Conservation (phyloP, 2,113 vertebrate species). For the Corvus cornix region DNA sequence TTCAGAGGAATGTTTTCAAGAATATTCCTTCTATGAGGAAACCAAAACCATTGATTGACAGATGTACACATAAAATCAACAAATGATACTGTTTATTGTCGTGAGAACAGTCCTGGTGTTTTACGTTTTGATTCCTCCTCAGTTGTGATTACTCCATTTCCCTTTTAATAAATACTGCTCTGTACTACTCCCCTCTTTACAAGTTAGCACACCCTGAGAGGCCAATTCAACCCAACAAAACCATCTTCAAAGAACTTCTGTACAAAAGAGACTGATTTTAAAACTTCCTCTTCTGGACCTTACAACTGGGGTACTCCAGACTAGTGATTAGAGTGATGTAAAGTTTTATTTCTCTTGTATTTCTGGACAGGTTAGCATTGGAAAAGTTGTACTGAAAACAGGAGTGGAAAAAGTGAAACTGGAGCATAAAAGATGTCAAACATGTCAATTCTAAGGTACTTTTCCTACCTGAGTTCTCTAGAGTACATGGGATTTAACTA, state of each 20-base stretch:
- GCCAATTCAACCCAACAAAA: not conserved
- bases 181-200: not conserved
- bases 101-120: not conserved
- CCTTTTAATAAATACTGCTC: not conserved
- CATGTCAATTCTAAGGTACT: not conserved
- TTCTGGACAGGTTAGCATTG: not conserved
- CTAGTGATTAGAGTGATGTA: not conserved
- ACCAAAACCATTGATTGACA: not conserved
- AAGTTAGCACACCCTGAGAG: not conserved
- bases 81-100: not conserved
- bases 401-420: not conserved
- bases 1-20: not conserved
- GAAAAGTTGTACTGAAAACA: not conserved
- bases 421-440: not conserved
- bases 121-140: not conserved
- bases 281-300: not conserved
- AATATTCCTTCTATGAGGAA: not conserved
- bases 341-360: not conserved
- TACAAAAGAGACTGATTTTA: not conserved
- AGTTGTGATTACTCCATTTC: not conserved
- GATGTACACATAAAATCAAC: not conserved
- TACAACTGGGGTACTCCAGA: not conserved
- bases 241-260: not conserved
- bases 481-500: not conserved
- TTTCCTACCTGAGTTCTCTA: not conserved